phyloP scores from a whole-genome alignment of 2,888 invertebrate genomes.

The Drosophila recens region DNA sequence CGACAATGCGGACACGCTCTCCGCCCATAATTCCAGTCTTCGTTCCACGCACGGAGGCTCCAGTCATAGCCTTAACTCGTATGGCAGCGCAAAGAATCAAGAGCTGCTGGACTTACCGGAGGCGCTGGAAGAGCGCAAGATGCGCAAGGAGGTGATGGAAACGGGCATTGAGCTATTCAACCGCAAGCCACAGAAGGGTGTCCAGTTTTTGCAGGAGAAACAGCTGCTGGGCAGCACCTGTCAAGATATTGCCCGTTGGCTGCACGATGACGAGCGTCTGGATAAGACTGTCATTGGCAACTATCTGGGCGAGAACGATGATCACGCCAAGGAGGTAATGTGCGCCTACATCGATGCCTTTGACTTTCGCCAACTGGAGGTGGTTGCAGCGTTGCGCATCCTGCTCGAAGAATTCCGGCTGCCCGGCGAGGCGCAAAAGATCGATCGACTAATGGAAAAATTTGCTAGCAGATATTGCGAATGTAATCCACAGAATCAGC shows the following conservation, averaged over 20 bases:
- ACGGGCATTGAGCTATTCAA: conserved; percentile 98
- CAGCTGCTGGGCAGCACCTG: conserved; percentile 92
- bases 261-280: conserved; percentile 96
- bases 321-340: conserved; percentile 97
- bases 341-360: conserved; percentile 98
- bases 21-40: conserved; percentile 64
- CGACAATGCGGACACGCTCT: conserved; percentile 60
- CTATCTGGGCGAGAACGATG: conserved; percentile 98
- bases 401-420: conserved; percentile 98
- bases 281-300: conserved; percentile 98
- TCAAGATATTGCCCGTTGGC: conserved; percentile 96
- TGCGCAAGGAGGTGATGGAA: conserved; percentile 99
- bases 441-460: conserved; percentile 99
- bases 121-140: conserved; percentile 98
- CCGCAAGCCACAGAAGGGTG: conserved; percentile 97
- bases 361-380: conserved; percentile 94
- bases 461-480: conserved; percentile 99
- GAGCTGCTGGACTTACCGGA: conserved; percentile 94
- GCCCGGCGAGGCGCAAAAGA: conserved; percentile 99
- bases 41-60: conserved; percentile 92
- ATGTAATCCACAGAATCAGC: conserved; percentile 96
- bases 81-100: conserved; percentile 89
- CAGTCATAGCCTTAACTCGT: conserved; percentile 92
- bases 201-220: conserved; percentile 97
- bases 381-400: conserved; percentile 95